These are phyloP conservation scores for Epinephelus coioides DNA, from an alignment of 2,797 vertebrate species.

Conservation along the genomic window DNA sequence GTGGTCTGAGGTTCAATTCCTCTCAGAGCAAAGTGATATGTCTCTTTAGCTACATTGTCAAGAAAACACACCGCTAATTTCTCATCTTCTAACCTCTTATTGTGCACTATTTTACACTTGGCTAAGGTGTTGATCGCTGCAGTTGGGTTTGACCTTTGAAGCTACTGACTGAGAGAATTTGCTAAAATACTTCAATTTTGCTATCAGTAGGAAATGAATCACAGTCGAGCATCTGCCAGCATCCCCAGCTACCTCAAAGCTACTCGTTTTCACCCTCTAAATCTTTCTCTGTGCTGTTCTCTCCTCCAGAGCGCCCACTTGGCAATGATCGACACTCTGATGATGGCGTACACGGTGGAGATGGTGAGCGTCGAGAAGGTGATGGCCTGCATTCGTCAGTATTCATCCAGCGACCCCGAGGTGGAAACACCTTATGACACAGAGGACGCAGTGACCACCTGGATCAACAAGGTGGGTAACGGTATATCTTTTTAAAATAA, in stretches of 20 bases:
- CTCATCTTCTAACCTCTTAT: conserved; percentile 2
- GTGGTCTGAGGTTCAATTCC: not conserved
- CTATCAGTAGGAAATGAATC: not conserved
- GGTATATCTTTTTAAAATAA: not conserved
- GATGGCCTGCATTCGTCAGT: conserved; percentile 89
- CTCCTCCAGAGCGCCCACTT: conserved; percentile 92
- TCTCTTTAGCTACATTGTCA: conserved; percentile 7
- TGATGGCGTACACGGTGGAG: conserved; percentile 97
- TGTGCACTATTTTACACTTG: not conserved
- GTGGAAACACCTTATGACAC: conserved; percentile 94
- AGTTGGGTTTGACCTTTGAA: not conserved
- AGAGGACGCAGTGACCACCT: conserved; percentile 94
- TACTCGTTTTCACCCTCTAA: not conserved
- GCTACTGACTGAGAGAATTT: not conserved
- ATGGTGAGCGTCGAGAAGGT: conserved; percentile 94
- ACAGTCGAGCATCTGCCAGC: not conserved
- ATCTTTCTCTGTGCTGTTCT: conserved; percentile 22
- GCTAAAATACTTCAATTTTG: not conserved
- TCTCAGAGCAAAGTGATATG: not conserved
- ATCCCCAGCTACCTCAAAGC: not conserved
- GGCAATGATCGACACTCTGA: conserved; percentile 96
- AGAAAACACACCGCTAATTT: not conserved
- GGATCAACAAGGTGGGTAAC: conserved; percentile 95
- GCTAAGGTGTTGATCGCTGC: not conserved
- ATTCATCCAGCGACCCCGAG: conserved; percentile 89